A percentile compares a stretch with the other conserved stretches of the same genome.
phyloP scores from a whole-genome alignment of 2,797 vertebrate species.

The Acanthornis magna region DNA sequence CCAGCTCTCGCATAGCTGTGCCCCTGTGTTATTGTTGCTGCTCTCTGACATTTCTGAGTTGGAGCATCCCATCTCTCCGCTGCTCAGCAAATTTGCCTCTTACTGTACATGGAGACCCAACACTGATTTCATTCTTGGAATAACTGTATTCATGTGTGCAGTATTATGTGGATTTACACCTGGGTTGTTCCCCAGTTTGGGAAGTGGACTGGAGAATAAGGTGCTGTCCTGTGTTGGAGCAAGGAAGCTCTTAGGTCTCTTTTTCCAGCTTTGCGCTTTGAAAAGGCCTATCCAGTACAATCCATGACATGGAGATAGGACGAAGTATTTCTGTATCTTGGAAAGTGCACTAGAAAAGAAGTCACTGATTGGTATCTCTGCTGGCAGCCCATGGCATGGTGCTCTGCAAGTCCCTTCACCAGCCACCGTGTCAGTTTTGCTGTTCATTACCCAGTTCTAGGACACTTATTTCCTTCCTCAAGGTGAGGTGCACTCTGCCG shows the following conservation, averaged over 20 bases:
- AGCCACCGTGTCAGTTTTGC: fast-evolving
- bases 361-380: background rate
- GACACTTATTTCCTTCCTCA: background rate
- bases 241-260: background rate
- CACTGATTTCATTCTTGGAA: background rate
- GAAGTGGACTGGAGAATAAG: background rate
- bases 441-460: background rate
- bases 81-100: background rate
- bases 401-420: background rate
- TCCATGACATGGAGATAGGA: background rate
- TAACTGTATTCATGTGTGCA: background rate
- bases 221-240: background rate
- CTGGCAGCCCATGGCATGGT: background rate
- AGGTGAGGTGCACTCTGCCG: background rate
- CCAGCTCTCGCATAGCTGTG: background rate
- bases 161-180: background rate
- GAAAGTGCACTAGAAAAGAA: background rate
- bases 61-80: background rate
- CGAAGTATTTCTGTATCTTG: background rate
- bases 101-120: background rate
- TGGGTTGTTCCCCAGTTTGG: background rate
- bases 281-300: background rate
- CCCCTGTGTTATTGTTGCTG: background rate
- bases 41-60: background rate
- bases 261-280: background rate